Percentiles rank a stretch among this genome's conserved stretches.
phyloP scores from a whole-genome alignment of 2,797 vertebrate genomes.

The Heterohyrax brucei region DNA sequence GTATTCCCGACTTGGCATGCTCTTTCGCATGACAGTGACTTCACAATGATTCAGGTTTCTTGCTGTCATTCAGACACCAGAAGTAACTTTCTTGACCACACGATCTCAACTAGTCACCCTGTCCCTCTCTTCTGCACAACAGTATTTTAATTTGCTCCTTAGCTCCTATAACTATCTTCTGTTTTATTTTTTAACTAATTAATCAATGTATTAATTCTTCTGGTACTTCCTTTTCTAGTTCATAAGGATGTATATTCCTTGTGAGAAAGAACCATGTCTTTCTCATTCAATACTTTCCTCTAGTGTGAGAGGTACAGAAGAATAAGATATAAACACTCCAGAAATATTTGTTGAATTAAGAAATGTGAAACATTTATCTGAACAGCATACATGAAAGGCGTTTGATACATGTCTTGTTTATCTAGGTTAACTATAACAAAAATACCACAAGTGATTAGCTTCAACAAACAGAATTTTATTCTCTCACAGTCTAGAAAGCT shows the following conservation, averaged over 20 bases:
- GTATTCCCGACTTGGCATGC: background rate
- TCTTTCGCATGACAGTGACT: background rate
- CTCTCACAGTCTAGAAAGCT: no score
- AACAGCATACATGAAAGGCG: background rate
- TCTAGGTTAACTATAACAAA: no score
- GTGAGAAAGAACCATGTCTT: background rate
- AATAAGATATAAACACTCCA: background rate
- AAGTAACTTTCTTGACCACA: background rate
- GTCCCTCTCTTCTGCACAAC: fast-evolving
- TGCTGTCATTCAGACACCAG: background rate
- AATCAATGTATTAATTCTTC: background rate
- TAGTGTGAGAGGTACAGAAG: background rate
- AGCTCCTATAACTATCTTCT: background rate
- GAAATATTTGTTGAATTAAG: background rate
- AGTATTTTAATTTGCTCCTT: no score
- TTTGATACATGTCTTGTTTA: background rate
- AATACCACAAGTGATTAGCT: no score
- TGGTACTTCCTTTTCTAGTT: background rate
- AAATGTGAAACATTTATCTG: background rate
- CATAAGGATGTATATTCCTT: background rate
- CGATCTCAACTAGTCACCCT: background rate
- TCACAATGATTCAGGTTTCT: fast-evolving
- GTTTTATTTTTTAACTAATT: background rate
- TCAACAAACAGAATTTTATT: no score
- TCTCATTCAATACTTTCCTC: background rate